A percentile compares a stretch with the other conserved stretches of the same genome.
These are phyloP conservation scores for Pammene fasciana DNA, from an alignment of 2,888 invertebrate genomes.

Conservation along the genomic window DNA sequence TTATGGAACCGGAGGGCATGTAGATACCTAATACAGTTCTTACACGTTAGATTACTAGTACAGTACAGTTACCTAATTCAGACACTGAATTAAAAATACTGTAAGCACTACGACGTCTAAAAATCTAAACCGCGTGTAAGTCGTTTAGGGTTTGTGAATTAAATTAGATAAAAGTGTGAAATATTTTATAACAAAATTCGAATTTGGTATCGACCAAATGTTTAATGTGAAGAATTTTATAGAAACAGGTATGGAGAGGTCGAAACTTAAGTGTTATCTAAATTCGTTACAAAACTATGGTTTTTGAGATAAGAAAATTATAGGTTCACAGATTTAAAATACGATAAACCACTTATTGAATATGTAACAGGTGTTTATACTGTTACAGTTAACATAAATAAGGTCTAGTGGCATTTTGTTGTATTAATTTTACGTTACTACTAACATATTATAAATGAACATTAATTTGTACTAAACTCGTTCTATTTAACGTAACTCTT, in stretches of 20 bases:
- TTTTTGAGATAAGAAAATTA: background rate
- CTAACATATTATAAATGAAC: background rate
- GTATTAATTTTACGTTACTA: background rate
- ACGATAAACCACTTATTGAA: background rate
- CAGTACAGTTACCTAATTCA: too few relatives aligned
- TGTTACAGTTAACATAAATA: constrained; percentile 5
- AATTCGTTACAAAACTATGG: background rate
- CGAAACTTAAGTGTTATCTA: background rate
- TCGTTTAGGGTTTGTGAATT: too few relatives aligned
- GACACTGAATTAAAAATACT: too few relatives aligned
- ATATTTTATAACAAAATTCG: too few relatives aligned
- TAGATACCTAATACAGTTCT: background rate
- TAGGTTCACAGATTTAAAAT: background rate
- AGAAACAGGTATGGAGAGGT: background rate
- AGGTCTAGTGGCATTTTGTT: background rate
- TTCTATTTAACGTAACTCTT: too few relatives aligned
- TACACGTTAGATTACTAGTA: background rate
- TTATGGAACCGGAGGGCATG: background rate
- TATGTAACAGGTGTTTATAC: background rate
- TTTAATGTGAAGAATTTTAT: background rate
- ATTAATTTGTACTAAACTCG: background rate
- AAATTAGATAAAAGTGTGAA: too few relatives aligned
- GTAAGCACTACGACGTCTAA: too few relatives aligned
- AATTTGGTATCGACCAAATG: too few relatives aligned
- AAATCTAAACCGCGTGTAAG: too few relatives aligned